phyloP scores from a whole-genome alignment of 2,113 vertebrate species.

The Brachionichthys hirsutus region DNA sequence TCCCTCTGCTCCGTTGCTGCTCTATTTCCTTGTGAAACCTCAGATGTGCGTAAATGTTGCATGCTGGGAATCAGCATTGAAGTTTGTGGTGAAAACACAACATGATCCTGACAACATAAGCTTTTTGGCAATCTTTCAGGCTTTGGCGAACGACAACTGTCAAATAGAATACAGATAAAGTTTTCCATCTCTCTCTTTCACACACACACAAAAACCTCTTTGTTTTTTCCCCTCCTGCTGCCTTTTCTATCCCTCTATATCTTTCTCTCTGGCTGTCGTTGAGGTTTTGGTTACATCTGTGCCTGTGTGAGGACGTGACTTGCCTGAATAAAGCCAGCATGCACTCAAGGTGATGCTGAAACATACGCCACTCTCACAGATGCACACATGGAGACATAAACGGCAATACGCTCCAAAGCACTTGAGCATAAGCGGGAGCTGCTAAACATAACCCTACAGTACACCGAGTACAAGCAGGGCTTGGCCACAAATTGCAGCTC shows the following conservation, averaged over 20 bases:
- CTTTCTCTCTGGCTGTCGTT: conserved; percentile 14
- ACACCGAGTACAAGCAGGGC: background rate
- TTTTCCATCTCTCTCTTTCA: conserved; percentile 12
- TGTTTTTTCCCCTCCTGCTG: conserved; percentile 6
- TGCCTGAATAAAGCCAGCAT: conserved; percentile 44
- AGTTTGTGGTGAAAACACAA: conserved; percentile 25
- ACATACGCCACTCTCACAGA: conserved; percentile 21
- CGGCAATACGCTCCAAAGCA: conserved; percentile 24
- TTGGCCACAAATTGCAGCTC: conserved; percentile 34
- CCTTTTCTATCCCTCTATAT: background rate
- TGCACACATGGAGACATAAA: background rate
- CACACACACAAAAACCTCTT: background rate
- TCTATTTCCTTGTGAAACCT: conserved; percentile 9
- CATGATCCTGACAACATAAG: conserved; percentile 38
- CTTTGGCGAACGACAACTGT: conserved; percentile 40
- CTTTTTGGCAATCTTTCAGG: conserved; percentile 38
- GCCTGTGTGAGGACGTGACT: conserved; percentile 58
- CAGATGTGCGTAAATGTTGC: conserved; percentile 24
- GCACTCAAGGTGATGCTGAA: conserved; percentile 50
- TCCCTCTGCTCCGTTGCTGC: conserved; percentile 6
- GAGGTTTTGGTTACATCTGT: conserved; percentile 51
- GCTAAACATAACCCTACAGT: conserved; percentile 23
- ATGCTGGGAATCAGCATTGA: conserved; percentile 26
- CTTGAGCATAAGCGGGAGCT: conserved; percentile 26
- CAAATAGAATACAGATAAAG: conserved; percentile 32